Evolutionary conservation across 2,888 invertebrate genomes (phyloP).

Genomic region (Oasisia sp.): DNA sequence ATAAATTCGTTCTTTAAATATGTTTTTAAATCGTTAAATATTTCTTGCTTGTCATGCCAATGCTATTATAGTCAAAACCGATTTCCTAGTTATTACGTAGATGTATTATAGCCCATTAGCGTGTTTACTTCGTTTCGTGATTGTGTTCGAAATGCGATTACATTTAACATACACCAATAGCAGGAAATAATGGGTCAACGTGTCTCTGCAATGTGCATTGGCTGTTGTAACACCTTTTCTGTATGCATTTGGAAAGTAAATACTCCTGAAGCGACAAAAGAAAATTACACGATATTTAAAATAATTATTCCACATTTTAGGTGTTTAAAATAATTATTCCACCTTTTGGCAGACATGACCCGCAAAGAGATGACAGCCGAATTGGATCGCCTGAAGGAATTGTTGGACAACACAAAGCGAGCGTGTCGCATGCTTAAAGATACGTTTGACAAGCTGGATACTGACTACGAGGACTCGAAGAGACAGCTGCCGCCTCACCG

Average conservation of each 20-base stretch:
- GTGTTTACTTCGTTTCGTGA: background rate
- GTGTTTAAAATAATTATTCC: background rate
- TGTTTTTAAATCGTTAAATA: no score
- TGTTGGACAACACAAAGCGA: background rate
- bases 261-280: background rate
- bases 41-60: no score
- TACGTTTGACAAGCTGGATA: background rate
- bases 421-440: background rate
- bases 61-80: no score
- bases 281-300: background rate
- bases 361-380: conserved; percentile 21
- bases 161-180: background rate
- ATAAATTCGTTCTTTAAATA: no score
- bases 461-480: background rate
- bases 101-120: background rate
- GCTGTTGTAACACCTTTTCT: background rate
- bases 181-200: background rate
- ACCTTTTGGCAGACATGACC: conserved; percentile 30
- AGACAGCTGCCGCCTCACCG: background rate
- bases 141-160: background rate
- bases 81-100: background rate
- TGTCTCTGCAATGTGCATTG: background rate
- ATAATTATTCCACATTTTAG: background rate
- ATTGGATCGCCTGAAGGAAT: background rate
- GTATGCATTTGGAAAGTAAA: background rate